Base-by-base conservation (phyloP, 2,888 invertebrate genomes). In the Rapana venosa region DNA sequence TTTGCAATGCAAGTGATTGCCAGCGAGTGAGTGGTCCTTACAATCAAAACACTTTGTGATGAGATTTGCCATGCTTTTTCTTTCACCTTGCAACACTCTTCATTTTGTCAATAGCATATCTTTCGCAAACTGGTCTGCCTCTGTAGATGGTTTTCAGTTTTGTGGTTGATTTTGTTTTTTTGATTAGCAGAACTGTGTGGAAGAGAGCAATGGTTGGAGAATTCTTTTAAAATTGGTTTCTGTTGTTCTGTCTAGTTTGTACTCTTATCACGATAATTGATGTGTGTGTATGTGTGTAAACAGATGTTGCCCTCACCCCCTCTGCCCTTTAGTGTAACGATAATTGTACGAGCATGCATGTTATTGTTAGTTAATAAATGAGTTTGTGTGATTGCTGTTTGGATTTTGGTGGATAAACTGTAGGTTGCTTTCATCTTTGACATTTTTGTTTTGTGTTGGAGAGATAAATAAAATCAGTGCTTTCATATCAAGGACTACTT, bases 381-480 rank as follows among this genome's bases (percentile, higher is more conserved):
- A 4, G 85, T 85, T 22, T 4, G 32, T 56, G 66, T 61, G 86
- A 47, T 47, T 86, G 86, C 20, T 32, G n/a, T 22, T 86, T 86
- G 86, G 66, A 32, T 32, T 79, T 58, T 86, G 86, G 35, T 86
- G 61, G 32, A 56, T 56, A 87, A 47, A 30, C 35, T 66, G 35
- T 87, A 87, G 87, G 36, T 74, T 35, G 87, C 56, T 74, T 74
- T 77, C n/a, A 77, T 77, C 87, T 77, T 86, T 56, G 11, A 66
- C 66, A 66, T 86, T 86, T 61, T 66, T n/a, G 30, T n/a, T 85
- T 86, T 86, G 86, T 86, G 88, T 77, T 79, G 47, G 47, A 47
- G 4, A 56, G 36, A 79, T 79, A 81, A 77, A 47, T 77, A 77
- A 74, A 87, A 88, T 88, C 88, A 88, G 88, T 88, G 88, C 77